These are phyloP conservation scores for Ceratina calcarata DNA, from an alignment of 1,140 invertebrate species.

Conservation along the genomic window DNA sequence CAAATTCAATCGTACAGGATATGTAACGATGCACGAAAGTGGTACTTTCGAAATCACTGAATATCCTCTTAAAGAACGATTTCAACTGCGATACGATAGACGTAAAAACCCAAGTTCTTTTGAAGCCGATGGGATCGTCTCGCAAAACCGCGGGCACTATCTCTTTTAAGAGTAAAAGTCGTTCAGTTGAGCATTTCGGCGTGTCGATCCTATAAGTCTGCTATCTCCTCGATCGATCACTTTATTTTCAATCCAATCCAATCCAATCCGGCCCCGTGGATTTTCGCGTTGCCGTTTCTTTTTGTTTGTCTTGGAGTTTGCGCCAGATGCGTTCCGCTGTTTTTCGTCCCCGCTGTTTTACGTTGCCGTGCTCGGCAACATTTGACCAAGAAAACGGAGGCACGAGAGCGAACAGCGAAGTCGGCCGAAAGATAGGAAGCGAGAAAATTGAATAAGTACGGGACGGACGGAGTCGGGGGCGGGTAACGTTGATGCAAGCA, in stretches of 20 bases:
- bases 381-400: conserved; percentile 36
- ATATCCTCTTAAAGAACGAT: too few relatives aligned
- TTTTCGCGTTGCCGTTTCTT: background rate
- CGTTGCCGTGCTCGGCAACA: conserved; percentile 34
- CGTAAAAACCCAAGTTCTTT: background rate
- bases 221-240: conserved; percentile 4
- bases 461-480: background rate
- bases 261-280: background rate
- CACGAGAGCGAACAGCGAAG: background rate
- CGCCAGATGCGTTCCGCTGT: conserved; percentile 63
- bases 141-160: background rate
- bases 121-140: background rate
- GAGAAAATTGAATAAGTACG: conserved; percentile 48
- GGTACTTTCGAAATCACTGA: too few relatives aligned
- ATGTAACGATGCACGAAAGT: too few relatives aligned
- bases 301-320: conserved; percentile 29
- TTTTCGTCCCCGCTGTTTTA: conserved; percentile 66
- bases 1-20: too few relatives aligned
- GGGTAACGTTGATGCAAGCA: conserved; percentile 66
- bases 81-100: background rate
- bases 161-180: background rate
- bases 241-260: background rate
- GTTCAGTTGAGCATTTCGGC: background rate
- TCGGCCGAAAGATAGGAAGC: conserved; percentile 43
- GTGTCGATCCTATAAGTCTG: background rate